Base-by-base conservation (phyloP, 2,113 vertebrate genomes). In the Sphyrna mokarran region DNA sequence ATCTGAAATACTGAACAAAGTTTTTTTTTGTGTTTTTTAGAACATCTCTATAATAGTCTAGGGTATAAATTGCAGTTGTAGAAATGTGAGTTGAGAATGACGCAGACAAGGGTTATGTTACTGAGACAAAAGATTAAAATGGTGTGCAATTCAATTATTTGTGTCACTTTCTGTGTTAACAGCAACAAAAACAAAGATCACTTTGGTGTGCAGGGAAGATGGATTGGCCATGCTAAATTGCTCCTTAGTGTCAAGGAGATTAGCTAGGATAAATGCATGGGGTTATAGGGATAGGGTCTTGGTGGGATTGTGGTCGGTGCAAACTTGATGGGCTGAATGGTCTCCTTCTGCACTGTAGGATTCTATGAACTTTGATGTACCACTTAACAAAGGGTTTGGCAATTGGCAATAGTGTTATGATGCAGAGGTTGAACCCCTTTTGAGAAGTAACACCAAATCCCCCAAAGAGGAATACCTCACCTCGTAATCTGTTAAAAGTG, bases 1-100 rank as follows among this genome's bases (percentile, higher is more conserved):
- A 95, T 95, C 69, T 72, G 69, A 95, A 95, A 69, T 76, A 72
- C 37, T 76, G 69, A 95, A 26, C 40, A 76, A 95, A 95, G 87
- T 54, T 90, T 90, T 72, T n/a, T 22, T 72, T 22, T 72, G 37
- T 95, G 29, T 29, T 95, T 95, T 72, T 66, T 18, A 37, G 33
- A 66, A 93, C 18, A 93, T 66, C 16, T 93, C 58, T 66, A 68
- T 37, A 66, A 37, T 22, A 93, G 89, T n/a, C 63, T 66, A n/a
- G 61, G 37, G n/a, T n/a, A n/a, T 37, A 68, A 93, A 90, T 33
- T 43, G 66, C 40, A 95, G 43, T 70, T 72, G 22, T 95, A 48
- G 68, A 48, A 70, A 95, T 76, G 40, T 95, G 94, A 95, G 3
- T 95, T 95, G 68, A 40, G 14, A 72, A 95, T 54, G 68, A 23